phyloP scores from a whole-genome alignment of 2,113 vertebrate genomes.

The Micromys minutus region DNA sequence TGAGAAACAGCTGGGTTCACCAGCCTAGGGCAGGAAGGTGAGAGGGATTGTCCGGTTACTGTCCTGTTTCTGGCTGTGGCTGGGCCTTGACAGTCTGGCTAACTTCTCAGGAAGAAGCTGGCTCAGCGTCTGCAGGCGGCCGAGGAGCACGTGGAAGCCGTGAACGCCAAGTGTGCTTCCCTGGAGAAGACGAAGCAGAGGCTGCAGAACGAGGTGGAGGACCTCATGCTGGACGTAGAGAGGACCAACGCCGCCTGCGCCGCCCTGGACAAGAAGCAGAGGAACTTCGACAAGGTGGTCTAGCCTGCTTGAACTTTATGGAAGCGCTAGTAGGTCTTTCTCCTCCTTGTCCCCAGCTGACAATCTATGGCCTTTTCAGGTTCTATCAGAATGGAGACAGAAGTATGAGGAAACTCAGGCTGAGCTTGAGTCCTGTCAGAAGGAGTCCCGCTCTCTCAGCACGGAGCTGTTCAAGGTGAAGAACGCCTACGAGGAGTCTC shows the following conservation, averaged over 20 bases:
- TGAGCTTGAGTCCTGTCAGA: conserved; percentile 89
- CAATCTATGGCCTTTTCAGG: conserved; percentile 70
- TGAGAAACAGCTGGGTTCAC: not conserved
- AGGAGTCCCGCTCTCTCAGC: conserved; percentile 88
- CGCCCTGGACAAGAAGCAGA: conserved; percentile 90
- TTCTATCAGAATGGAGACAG: conserved; percentile 89
- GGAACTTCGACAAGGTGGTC: conserved; percentile 92
- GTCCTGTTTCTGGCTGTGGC: not conserved
- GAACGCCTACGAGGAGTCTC: conserved; percentile 85
- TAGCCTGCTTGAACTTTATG: not conserved
- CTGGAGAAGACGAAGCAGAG: conserved; percentile 89
- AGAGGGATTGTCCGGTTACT: not conserved
- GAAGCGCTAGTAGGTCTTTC: not conserved
- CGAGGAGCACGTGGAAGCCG: conserved; percentile 87
- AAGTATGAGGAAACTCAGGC: conserved; percentile 87
- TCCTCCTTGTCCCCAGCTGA: conserved; percentile 29
- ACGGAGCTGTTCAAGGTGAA: conserved; percentile 88
- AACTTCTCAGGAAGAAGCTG: conserved; percentile 86
- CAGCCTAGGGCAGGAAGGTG: not conserved
- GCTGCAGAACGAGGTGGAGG: conserved; percentile 88
- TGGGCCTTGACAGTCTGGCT: conserved; percentile 19
- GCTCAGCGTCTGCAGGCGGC: conserved; percentile 87
- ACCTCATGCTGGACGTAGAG: conserved; percentile 90
- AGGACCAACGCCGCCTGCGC: conserved; percentile 85
- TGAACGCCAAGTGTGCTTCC: conserved; percentile 89